phyloP scores from a whole-genome alignment of 2,888 invertebrate genomes.

The Myathropa florea region DNA sequence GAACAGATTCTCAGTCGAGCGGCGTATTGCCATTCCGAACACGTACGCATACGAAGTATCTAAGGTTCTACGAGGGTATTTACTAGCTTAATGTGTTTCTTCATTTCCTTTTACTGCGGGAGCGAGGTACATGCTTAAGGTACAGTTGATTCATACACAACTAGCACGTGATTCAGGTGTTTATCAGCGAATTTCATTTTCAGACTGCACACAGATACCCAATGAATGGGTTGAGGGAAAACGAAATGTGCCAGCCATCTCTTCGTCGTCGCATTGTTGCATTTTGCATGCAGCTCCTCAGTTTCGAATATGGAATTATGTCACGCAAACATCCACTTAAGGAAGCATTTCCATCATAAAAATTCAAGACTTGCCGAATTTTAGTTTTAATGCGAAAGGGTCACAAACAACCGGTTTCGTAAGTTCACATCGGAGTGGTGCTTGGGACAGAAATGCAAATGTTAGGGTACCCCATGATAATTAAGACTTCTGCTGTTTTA shows the following conservation, averaged over 20 bases:
- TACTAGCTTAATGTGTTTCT: not conserved
- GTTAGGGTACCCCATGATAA: too few species aligned
- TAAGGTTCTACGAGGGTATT: conserved; percentile 10
- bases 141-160: not conserved
- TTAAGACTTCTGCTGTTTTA: too few species aligned
- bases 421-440: too few species aligned
- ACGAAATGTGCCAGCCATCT: not conserved
- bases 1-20: not conserved
- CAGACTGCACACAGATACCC: not conserved
- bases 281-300: not conserved
- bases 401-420: too few species aligned
- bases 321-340: not conserved
- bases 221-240: not conserved
- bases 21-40: not conserved
- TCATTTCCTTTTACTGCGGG: conserved; percentile 3
- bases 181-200: not conserved
- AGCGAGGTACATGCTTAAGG: not conserved
- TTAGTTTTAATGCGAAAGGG: too few species aligned
- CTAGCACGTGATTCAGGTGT: conserved; percentile 7
- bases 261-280: not conserved
- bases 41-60: conserved; percentile 18
- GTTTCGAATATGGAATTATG: not conserved
- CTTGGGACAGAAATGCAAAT: too few species aligned
- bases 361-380: not conserved
- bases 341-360: not conserved